phyloP scores from a whole-genome alignment of 2,113 vertebrate species.

The Dicerorhinus sumatrensis region DNA sequence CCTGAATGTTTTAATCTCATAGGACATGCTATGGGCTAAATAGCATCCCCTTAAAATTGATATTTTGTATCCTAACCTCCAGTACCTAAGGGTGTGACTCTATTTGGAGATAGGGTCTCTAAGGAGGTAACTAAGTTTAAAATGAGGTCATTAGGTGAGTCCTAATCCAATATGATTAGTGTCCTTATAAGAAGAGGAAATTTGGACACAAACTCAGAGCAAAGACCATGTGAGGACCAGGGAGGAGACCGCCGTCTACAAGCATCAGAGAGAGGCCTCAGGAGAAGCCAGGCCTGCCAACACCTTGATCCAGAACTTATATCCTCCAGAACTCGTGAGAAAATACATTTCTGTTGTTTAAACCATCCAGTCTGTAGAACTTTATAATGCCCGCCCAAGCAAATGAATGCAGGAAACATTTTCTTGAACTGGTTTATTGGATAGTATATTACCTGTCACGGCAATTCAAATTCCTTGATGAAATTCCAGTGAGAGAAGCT shows the following conservation, averaged over 20 bases:
- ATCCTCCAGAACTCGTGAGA: background rate
- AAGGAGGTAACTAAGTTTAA: background rate
- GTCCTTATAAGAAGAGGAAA: background rate
- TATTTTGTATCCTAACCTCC: background rate
- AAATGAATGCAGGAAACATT: background rate
- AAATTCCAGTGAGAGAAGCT: background rate
- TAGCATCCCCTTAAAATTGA: background rate
- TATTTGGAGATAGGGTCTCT: background rate
- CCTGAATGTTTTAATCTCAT: background rate
- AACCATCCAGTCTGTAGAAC: background rate
- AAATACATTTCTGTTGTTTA: background rate
- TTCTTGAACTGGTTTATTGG: background rate
- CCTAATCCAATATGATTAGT: background rate
- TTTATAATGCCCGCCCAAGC: background rate
- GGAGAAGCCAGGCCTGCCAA: background rate
- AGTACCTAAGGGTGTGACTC: background rate
- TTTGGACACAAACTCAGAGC: background rate
- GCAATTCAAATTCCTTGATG: background rate
- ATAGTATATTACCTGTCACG: background rate
- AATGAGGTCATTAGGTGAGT: background rate
- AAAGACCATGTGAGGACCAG: background rate
- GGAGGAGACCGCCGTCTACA: background rate
- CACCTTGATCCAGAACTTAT: background rate
- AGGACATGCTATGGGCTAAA: background rate
- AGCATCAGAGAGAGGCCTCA: background rate